A percentile compares a stretch with the other conserved stretches of the same genome.
Evolutionary conservation across 2,113 vertebrate genomes (phyloP).

Genomic region (Xyliphius kryptos): DNA sequence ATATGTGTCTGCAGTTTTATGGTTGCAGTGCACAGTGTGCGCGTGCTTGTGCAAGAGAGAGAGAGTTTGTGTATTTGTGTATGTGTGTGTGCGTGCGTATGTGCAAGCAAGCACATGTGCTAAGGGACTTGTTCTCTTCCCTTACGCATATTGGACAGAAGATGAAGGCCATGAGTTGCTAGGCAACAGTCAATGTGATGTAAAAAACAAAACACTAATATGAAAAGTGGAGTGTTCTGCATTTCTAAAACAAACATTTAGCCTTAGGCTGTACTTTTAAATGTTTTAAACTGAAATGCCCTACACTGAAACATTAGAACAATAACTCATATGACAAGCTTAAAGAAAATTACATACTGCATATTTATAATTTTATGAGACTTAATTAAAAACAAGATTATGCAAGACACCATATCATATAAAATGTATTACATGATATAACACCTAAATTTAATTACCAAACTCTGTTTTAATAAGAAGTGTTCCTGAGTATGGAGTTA

Average conservation of each 20-base stretch:
- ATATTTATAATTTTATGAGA: no score
- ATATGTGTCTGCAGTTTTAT: neutral
- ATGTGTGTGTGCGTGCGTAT: constrained; percentile 4
- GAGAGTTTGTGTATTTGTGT: neutral
- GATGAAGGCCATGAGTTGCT: constrained; percentile 41
- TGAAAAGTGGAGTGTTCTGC: constrained; percentile 21
- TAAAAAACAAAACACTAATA: constrained; percentile 43
- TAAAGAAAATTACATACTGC: no score
- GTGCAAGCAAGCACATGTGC: neutral
- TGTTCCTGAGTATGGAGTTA: no score
- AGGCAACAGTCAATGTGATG: constrained; percentile 43
- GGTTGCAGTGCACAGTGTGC: neutral
- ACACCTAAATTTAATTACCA: no score
- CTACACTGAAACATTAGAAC: neutral
- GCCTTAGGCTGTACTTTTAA: constrained; percentile 11
- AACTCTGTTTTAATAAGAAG: no score
- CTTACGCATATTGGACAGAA: constrained; percentile 31
- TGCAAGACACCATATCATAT: no score
- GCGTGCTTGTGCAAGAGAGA: neutral
- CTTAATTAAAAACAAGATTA: no score
- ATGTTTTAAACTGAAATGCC: constrained; percentile 5
- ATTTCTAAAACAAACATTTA: constrained; percentile 7
- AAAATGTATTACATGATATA: no score
- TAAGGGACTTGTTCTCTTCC: constrained; percentile 21
- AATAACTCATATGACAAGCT: no score